Conservation (phyloP, 2,797 vertebrate species). For the Alfaro cultratus region DNA sequence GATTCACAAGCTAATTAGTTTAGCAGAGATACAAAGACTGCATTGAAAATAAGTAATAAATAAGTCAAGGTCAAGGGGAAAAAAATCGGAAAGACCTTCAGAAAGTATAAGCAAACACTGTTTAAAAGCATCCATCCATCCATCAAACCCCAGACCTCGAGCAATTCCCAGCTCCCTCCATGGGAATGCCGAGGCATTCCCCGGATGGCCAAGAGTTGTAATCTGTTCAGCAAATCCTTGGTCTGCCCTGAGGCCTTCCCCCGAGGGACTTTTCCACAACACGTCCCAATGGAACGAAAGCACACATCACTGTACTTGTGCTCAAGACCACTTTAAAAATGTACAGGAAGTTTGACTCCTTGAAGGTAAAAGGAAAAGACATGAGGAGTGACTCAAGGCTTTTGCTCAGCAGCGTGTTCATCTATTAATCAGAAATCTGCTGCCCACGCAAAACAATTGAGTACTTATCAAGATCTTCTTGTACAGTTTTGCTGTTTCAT, state of each 20-base stretch:
- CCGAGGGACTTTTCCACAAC: conserved; percentile 5
- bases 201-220: not conserved
- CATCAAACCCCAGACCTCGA: not conserved
- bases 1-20: not conserved
- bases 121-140: not conserved
- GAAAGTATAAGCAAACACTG: not conserved
- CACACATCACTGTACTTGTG: not conserved
- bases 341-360: not conserved
- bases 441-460: not conserved
- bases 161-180: not conserved
- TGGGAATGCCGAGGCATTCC: not conserved
- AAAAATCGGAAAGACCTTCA: not conserved
- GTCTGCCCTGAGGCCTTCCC: not conserved
- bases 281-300: not conserved
- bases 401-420: not conserved
- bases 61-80: not conserved
- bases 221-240: conserved; percentile 1
- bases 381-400: not conserved
- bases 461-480: not conserved
- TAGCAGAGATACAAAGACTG: not conserved
- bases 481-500: not conserved
- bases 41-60: not conserved
- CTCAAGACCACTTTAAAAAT: not conserved
- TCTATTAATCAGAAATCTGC: not conserved
- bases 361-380: conserved; percentile 3